phyloP scores from a whole-genome alignment of 2,113 vertebrate species.

The Anolis carolinensis region DNA sequence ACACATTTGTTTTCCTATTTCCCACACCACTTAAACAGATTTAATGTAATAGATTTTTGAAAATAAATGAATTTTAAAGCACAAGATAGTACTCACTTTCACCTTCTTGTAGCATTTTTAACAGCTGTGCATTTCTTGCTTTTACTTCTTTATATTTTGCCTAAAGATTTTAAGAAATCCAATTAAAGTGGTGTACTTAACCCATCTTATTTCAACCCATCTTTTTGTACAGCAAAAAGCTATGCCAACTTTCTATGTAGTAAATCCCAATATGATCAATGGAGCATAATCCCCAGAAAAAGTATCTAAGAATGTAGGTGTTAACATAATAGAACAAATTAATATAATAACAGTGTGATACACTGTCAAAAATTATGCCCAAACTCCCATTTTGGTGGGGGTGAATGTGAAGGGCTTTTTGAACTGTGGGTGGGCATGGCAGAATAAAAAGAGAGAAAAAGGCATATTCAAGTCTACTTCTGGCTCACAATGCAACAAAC shows the following conservation, averaged over 20 bases:
- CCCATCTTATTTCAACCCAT: slow-evolving; percentile 13
- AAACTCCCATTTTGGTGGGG: neutral
- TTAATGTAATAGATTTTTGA: slow-evolving; percentile 14
- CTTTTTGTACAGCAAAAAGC: neutral
- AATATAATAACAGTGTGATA: neutral
- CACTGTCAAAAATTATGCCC: neutral
- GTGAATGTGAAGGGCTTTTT: neutral
- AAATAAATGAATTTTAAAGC: slow-evolving; percentile 36
- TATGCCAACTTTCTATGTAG: too few species aligned
- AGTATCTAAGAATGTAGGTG: neutral
- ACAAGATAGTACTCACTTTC: slow-evolving; percentile 75
- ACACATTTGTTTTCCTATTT: neutral
- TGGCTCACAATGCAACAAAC: neutral
- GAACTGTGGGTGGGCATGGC: neutral
- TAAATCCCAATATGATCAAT: neutral
- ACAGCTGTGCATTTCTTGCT: slow-evolving; percentile 77
- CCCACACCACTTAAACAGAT: slow-evolving; percentile 15
- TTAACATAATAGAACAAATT: neutral
- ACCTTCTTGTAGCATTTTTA: slow-evolving; percentile 80
- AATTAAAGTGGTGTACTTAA: slow-evolving; percentile 7
- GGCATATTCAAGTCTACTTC: neutral
- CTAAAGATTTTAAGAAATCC: slow-evolving; percentile 54
- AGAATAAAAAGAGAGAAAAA: neutral
- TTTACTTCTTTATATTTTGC: slow-evolving; percentile 80
- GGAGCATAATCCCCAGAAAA: neutral